Evolutionary conservation across 2,797 vertebrate genomes (phyloP).

Genomic region (Yasuhikotakia modesta): DNA sequence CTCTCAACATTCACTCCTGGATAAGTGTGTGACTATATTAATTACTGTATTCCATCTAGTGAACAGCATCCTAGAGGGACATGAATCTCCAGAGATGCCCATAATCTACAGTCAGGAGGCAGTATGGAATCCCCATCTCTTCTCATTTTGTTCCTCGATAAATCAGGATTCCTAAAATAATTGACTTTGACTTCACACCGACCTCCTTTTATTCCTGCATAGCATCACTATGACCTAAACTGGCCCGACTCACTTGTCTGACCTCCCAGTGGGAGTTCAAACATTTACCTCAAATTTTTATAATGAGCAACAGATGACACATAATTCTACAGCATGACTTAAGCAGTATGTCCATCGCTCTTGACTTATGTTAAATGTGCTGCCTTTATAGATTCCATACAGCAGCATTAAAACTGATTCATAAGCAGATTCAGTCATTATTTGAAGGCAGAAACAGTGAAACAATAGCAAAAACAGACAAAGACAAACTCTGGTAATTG

Average conservation of each 20-base stretch:
- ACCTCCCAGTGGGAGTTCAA: conserved; percentile 26
- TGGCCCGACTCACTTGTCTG: background rate
- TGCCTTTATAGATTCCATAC: conserved; percentile 22
- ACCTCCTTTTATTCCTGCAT: background rate
- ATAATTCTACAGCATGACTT: conserved; percentile 23
- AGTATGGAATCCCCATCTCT: background rate
- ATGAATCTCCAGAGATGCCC: conserved; percentile 18
- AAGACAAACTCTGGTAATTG: conserved; percentile 30
- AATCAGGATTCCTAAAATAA: conserved; percentile 17
- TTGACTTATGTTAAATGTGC: conserved; percentile 18
- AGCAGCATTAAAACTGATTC: conserved; percentile 14
- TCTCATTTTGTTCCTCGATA: background rate
- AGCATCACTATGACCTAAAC: conserved; percentile 15
- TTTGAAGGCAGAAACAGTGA: background rate
- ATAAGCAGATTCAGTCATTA: background rate
- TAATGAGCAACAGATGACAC: conserved; percentile 25
- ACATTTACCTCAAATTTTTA: conserved; percentile 18
- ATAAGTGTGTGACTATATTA: conserved; percentile 39
- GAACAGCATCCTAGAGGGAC: conserved; percentile 10
- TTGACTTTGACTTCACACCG: conserved; percentile 11
- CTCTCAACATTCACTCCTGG: conserved; percentile 37
- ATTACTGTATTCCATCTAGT: conserved; percentile 32
- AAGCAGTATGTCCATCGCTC: conserved; percentile 19
- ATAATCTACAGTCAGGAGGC: conserved; percentile 11
- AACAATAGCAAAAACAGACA: conserved; percentile 1